phyloP scores from a whole-genome alignment of 2,888 invertebrate genomes.

The Orthonychiurus folsomi region DNA sequence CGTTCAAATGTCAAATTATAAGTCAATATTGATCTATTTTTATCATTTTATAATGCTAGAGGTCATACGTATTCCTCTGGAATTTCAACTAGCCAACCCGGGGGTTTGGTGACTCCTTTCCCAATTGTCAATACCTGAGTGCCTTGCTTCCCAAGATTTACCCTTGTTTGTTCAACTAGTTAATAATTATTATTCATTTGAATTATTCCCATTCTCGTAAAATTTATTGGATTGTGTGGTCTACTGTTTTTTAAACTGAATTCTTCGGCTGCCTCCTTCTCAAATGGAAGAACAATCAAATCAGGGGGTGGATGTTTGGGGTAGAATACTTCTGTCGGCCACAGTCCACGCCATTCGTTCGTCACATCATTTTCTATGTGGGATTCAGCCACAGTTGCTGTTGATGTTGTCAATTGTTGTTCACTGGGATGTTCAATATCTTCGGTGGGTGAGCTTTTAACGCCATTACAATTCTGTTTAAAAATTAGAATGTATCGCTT shows the following conservation, averaged over 20 bases:
- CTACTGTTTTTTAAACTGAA: neutral
- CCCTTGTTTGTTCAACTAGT: neutral
- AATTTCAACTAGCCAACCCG: neutral
- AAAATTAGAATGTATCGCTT: too few relatives aligned
- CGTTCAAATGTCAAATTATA: too few relatives aligned
- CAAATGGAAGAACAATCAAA: neutral
- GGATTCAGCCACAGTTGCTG: too few relatives aligned
- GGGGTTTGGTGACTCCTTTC: neutral
- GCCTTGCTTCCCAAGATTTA: neutral
- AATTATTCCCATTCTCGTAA: neutral
- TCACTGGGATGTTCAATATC: too few relatives aligned
- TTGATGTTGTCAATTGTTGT: too few relatives aligned
- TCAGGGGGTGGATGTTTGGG: neutral
- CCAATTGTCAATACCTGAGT: neutral
- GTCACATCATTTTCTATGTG: too few relatives aligned
- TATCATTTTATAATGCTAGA: too few relatives aligned
- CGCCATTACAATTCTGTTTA: too few relatives aligned
- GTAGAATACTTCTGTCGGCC: neutral
- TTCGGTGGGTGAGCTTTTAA: too few relatives aligned
- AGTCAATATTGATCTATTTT: too few relatives aligned
- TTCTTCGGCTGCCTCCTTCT: too few relatives aligned
- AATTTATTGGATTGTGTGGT: neutral
- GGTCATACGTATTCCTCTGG: neutral
- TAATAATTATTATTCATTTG: neutral
- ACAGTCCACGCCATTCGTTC: too few relatives aligned